Evolutionary conservation across 1,140 invertebrate genomes (phyloP), one percentile per base, ranked within the genome.

Genomic region (Drosophila tani): DNA sequence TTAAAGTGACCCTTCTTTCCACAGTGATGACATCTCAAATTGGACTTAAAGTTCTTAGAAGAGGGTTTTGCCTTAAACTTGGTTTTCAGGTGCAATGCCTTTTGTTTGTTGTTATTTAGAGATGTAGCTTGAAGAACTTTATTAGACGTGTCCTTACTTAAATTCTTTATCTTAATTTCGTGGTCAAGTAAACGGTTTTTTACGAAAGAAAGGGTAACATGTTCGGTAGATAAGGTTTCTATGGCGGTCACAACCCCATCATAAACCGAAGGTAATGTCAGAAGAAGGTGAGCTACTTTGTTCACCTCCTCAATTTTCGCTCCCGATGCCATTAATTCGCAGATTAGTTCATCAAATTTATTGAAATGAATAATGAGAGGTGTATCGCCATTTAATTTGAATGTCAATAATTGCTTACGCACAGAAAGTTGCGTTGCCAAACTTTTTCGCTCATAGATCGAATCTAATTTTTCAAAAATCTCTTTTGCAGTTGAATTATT

Each of bases 331-430:
- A 91, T 47, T 45, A 45, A 11, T 45, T 49, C 47, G 6, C 49
- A 93, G 63, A 93, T 90, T 43, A 93, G 40, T n/a, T 91, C 80
- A 62, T 93, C 92, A 77, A 93, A 93, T 19, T 62, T 51, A 35
- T 77, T 49, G 64, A 93, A 93, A 83, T 93, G 88, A 71, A 91
- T 78, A n/a, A 88, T 41, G n/a, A 93, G 60, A 3, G 68, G 27
- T 29, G 64, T 86, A 63, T 93, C 92, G 62, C 63, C 51, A 78
- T 87, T 73, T 73, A 93, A 74, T 82, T 93, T 93, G 17, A 93
- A 78, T 0, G 27, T 38, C 15, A 92, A 75, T 59, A 93, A 75
- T 71, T 82, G 82, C 51, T 93, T 93, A 29, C 91, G 60, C 21
- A 92, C 24, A 6, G 85, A 76, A 43, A 93, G 60, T 67, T 93